Base-by-base conservation (phyloP, 2,888 invertebrate species). In the Acleris holmiana region DNA sequence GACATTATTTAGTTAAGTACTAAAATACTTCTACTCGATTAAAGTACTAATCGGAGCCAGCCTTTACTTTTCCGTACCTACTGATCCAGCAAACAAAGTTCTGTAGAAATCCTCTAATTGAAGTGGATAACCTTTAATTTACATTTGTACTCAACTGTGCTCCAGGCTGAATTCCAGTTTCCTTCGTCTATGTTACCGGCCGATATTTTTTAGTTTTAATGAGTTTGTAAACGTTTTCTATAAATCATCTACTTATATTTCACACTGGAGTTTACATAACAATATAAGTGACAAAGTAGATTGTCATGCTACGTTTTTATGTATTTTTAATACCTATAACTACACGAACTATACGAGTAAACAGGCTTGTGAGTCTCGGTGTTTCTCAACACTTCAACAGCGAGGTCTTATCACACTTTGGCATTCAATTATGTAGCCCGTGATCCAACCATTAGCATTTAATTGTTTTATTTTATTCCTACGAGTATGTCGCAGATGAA, bases 371-470 rank as follows among this genome's bases (percentile, higher is more conserved):
- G 35, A 35, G 8, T 35, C 35, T 10, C 17, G 25, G 29, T 17
- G 35, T 18, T 48, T 17, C 40, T 41, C 18, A 21, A 44, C 55
- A 55, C 13, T 23, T 41, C 18, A 21, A 44, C 55, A 55, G 40
- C 58, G 41, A 64, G 58, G 58, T 19, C 41, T 59, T 59, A 65
- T 59, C 58, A 54, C 54, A 54, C 58, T 63, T 60, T 21, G 55
- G 44, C 50, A 40, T 65, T 46, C 60, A 50, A 35, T 55, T 65
- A 50, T 55, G 46, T 18, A 50, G 54, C 23, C 44, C 64, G 59
- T 60, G 65, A 65, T 49, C 60, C 49, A 55, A 29, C 49, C 19
- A 65, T 65, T 65, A 65, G 46, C 65, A 18, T 50, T 23, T 59
- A 50, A 65, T 60, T 55, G 65, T 60, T 46, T 65, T 40, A 23